These are phyloP conservation scores for Drosophila subpulchrella DNA, from an alignment of 1,140 invertebrate species.

Conservation along the genomic window DNA sequence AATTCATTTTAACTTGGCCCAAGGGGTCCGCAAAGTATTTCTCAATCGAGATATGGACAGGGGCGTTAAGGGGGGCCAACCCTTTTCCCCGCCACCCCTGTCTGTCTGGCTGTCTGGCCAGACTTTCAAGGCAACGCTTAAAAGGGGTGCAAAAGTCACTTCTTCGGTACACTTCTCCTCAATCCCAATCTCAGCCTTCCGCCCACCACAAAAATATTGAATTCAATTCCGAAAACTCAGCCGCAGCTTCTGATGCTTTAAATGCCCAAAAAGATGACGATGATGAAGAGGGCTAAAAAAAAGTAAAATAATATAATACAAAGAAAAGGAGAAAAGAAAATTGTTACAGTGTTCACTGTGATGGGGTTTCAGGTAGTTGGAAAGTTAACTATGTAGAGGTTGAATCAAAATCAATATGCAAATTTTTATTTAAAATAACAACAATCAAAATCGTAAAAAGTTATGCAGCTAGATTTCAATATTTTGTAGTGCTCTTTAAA, in stretches of 20 bases:
- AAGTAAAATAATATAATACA: conserved; percentile 25
- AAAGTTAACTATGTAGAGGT: neutral
- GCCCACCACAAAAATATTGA: conserved; percentile 59
- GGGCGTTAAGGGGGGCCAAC: conserved; percentile 10
- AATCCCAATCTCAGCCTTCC: conserved; percentile 5
- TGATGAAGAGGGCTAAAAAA: conserved; percentile 34
- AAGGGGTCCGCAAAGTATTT: conserved; percentile 43
- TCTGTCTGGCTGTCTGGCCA: conserved; percentile 46
- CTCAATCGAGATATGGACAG: conserved; percentile 40
- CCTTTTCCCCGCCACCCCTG: conserved; percentile 19
- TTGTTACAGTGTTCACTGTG: neutral
- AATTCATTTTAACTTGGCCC: conserved; percentile 79
- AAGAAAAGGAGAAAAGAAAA: conserved; percentile 9
- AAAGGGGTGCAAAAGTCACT: conserved; percentile 63
- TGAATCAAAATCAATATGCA: neutral
- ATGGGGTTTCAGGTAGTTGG: too few species aligned
- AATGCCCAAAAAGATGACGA: conserved; percentile 38
- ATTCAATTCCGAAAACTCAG: conserved; percentile 62
- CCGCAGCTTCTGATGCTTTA: conserved; percentile 53
- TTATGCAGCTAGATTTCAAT: too few species aligned
- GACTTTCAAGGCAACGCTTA: conserved; percentile 34
- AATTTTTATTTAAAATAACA: neutral
- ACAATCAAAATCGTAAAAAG: too few species aligned
- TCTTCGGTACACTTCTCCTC: conserved; percentile 11
- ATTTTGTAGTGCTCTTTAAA: too few species aligned